Base-by-base conservation (phyloP, 2,888 invertebrate genomes). In the Chymomyza fuscimana region DNA sequence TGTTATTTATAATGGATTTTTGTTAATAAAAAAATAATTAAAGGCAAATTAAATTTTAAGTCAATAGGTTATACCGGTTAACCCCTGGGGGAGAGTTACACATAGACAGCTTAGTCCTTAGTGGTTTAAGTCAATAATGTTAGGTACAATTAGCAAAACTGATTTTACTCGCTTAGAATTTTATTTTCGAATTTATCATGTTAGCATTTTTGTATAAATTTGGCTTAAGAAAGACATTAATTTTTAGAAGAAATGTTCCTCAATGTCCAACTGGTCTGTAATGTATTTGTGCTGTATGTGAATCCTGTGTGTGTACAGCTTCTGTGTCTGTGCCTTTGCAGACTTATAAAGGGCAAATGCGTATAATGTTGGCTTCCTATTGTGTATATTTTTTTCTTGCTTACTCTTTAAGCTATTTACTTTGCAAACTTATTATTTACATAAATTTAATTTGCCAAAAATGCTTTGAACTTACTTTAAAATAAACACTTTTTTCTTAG, bases 321-420 rank as follows among this genome's bases (percentile, higher is more conserved):
- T 58, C 59, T 59, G 29, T 25, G 58, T 58, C 59, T 59, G 29
- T 25, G 64, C 58, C 67, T 54, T 54, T 54, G 56, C 76, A 71
- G 66, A 32, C 50, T 32, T 61, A 65, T 36, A 60, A 82, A 77
- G 77, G 87, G 56, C 81, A 80, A 73, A 80, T 77, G 64, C 46
- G 71, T 72, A 68, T 72, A 70, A 66, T 72, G 72, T 52, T 63
- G 59, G 40, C 40, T 46, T 46, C 40, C 40, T 46, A 12, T 46
- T 46, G 40, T 32, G 32, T 7, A 0, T 32, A 5, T 46, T 46
- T 36, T 46, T 46, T 46, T 12, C 40, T 46, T 46, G 10, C 12
- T 12, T 15, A 65, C 50, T 22, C 16, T 56, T 52, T n/a, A 22
- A 46, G 32, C 29, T 63, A 19, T 54, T 54, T 54, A n/a, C 7